These are phyloP conservation scores for Mesorhabditis belari DNA, from an alignment of 2,888 invertebrate genomes.

Conservation along the genomic window DNA sequence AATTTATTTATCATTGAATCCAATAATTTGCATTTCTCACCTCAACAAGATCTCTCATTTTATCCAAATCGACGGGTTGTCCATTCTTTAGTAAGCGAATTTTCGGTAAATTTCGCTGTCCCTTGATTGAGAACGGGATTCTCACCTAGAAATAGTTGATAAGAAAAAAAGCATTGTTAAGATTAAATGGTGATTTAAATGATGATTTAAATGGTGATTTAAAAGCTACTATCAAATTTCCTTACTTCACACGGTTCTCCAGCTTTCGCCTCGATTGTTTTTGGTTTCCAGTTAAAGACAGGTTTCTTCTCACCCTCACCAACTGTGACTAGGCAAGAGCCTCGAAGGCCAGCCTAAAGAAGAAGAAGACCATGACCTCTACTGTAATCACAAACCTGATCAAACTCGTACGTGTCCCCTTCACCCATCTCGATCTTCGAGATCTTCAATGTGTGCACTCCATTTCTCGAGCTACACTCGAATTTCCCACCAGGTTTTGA, in stretches of 20 bases:
- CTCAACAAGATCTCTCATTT: constrained; percentile 60
- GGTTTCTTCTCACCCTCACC: constrained; percentile 76
- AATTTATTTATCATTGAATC: no score
- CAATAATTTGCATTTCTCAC: no score
- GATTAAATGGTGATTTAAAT: no score
- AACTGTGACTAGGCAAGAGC: constrained; percentile 46
- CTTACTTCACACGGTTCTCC: constrained; percentile 77
- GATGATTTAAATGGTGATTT: no score
- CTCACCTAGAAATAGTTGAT: constrained; percentile 56
- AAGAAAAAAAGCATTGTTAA: background rate
- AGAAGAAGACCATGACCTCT: background rate
- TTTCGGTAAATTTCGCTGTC: constrained; percentile 57
- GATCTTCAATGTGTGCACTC: constrained; percentile 85
- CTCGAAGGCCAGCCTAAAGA: constrained; percentile 51
- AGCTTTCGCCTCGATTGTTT: constrained; percentile 81
- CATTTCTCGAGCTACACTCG: constrained; percentile 62
- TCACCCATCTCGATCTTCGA: constrained; percentile 54
- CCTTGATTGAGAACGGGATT: constrained; percentile 42
- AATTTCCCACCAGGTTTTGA: constrained; percentile 42
- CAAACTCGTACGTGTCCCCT: constrained; percentile 57
- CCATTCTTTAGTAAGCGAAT: constrained; percentile 85
- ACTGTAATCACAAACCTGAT: constrained; percentile 43
- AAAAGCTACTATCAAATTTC: constrained; percentile 67
- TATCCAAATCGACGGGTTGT: constrained; percentile 61
- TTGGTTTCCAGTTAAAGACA: constrained; percentile 73